Base-by-base conservation (phyloP, 2,113 vertebrate species). In the Pandion haliaetus region DNA sequence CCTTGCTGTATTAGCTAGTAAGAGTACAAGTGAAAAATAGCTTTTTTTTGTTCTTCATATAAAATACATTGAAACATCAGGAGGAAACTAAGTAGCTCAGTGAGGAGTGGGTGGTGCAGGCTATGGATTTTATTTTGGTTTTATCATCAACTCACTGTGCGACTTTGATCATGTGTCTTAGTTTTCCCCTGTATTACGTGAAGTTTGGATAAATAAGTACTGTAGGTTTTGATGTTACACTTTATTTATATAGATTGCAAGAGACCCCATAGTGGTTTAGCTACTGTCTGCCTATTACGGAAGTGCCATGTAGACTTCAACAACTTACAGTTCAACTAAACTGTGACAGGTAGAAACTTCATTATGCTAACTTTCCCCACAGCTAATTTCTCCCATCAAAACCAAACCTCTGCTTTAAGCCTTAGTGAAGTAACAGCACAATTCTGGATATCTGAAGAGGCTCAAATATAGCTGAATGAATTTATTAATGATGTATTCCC, bases 111-210 rank as follows among this genome's bases (percentile, higher is more conserved):
- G 40, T 47, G 38, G 67, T 67, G 52, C 73, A 32, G 79, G 57
- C 65, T 93, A 12, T 84, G 52, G 84, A 67, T 82, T 91, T 86
- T 89, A 59, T 47, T 94, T 83, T 74, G 67, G 79, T 82, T 94
- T 95, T 90, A 63, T 70, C 26, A 62, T 66, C 70, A 62, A 10
- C 59, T 86, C 59, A n/a, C 59, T 84, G n/a, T 32, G 29, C 44
- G 88, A 92, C 92, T 97, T 95, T 61, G 91, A 93, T 88, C 76
- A 45, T 49, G 47, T 52, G 47, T 96, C 90, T 86, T 50, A 29
- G 59, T 88, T 94, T 81, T 78, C 67, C 52, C 36, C 47, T 12
- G 24, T 61, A 44, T 54, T 79, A 86, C 72, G 47, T 18, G 77
- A 66, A 88, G 44, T 23, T 17, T 84, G 72, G 52, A 86, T 79